Conservation (phyloP, 1,140 invertebrate species). For the Heliconius eleuchia region DNA sequence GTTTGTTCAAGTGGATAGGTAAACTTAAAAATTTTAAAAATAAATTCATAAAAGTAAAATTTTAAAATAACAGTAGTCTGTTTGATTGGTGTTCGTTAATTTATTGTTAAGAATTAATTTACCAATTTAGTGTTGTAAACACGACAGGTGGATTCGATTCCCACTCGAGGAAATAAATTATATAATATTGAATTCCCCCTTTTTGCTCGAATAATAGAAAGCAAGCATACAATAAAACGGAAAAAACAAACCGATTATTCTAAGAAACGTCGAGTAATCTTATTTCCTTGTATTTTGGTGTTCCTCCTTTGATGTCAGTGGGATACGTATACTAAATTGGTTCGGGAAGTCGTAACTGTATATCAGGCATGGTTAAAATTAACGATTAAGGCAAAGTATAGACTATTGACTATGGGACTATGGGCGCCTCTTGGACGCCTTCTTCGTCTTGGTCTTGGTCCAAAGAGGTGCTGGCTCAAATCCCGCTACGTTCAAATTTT, state of each 20-base stretch:
- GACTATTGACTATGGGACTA: neutral
- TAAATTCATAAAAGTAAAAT: neutral
- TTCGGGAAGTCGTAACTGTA: constrained; percentile 30
- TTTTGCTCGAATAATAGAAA: neutral
- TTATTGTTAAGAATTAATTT: too few relatives aligned
- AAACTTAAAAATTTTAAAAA: neutral
- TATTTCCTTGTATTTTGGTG: neutral
- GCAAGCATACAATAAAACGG: neutral
- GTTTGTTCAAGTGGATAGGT: neutral
- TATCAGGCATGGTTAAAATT: neutral
- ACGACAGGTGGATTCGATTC: too few relatives aligned
- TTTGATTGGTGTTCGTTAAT: too few relatives aligned
- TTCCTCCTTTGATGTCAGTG: constrained; percentile 7
- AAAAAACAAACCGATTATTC: constrained; percentile 3
- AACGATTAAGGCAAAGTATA: neutral
- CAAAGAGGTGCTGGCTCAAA: too few relatives aligned
- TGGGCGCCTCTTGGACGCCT: too few relatives aligned
- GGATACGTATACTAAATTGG: neutral
- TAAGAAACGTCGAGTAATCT: neutral
- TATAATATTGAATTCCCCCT: neutral
- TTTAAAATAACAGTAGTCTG: neutral
- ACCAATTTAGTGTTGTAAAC: too few relatives aligned
- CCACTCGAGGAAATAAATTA: too few relatives aligned
- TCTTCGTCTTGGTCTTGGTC: too few relatives aligned
- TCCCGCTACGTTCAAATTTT: too few relatives aligned